Percentiles rank a stretch among this genome's conserved stretches.
These are phyloP conservation scores for Lasioglossum malachurum DNA, from an alignment of 2,888 invertebrate species.

Conservation along the genomic window DNA sequence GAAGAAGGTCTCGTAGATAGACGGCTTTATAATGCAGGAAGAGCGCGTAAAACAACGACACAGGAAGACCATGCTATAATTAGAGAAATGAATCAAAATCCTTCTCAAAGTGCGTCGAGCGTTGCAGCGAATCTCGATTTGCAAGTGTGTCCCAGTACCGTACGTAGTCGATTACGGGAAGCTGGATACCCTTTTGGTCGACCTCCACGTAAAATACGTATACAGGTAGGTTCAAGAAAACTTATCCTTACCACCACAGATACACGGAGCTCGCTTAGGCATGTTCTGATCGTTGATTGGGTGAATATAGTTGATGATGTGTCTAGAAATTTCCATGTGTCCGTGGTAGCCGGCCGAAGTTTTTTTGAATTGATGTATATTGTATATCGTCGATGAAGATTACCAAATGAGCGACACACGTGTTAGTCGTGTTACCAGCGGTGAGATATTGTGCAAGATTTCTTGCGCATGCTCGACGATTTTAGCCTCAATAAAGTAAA, in stretches of 20 bases:
- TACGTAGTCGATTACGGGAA: constrained; percentile 10
- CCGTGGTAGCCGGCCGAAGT: not conserved
- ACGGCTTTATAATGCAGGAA: constrained; percentile 19
- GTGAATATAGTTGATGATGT: not conserved
- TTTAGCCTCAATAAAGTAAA: no score
- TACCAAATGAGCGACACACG: not conserved
- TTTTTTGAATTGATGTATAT: constrained; percentile 8
- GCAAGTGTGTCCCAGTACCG: constrained; percentile 14
- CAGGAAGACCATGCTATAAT: constrained; percentile 22
- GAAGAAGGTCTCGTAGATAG: constrained; percentile 19
- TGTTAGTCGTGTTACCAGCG: not conserved
- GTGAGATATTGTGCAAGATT: no score
- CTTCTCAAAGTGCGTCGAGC: constrained; percentile 19
- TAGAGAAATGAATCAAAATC: constrained; percentile 20
- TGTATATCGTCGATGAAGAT: not conserved
- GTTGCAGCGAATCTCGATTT: constrained; percentile 14
- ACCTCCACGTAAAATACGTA: constrained; percentile 19
- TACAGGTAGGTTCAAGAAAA: constrained; percentile 17
- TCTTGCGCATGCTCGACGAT: no score
- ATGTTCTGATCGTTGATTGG: not conserved
- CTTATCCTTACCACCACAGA: not conserved
- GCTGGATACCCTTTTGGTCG: constrained; percentile 15
- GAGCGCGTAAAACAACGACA: constrained; percentile 16
- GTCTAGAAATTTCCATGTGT: not conserved
- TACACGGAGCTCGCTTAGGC: not conserved